Percentiles rank a stretch among this genome's conserved stretches.
Conservation (phyloP, 2,113 vertebrate species). For the Numida meleagris region DNA sequence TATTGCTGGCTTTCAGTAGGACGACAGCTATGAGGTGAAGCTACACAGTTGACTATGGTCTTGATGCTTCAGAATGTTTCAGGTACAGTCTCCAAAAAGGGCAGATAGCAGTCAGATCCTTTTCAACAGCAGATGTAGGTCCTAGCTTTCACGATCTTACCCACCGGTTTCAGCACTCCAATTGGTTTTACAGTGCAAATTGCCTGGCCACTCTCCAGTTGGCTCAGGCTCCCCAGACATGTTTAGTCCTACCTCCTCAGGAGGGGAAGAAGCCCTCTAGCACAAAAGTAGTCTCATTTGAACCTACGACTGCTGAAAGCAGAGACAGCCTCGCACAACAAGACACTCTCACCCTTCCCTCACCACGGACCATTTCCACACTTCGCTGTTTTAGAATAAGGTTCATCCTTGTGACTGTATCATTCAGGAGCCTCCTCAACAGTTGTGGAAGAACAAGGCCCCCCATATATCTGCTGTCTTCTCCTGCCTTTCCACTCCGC, state of each 20-base stretch:
- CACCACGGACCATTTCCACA: not conserved
- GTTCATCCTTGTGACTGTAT: not conserved
- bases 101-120: not conserved
- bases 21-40: not conserved
- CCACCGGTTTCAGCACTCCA: not conserved
- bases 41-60: not conserved
- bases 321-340: not conserved
- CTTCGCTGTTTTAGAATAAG: not conserved
- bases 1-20: not conserved
- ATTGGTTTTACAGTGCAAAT: not conserved
- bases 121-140: not conserved
- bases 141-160: not conserved
- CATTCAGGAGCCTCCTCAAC: not conserved
- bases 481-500: not conserved
- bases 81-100: not conserved
- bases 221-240: not conserved
- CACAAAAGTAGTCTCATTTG: not conserved
- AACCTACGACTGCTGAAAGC: not conserved
- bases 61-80: fast-evolving
- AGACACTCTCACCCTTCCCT: fast-evolving
- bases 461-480: not conserved
- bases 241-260: not conserved
- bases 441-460: not conserved
- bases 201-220: not conserved
- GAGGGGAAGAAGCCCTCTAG: not conserved